Percentiles rank a stretch among this genome's conserved stretches.
These are phyloP conservation scores for Papilio machaon DNA, from an alignment of 1,140 invertebrate species.

Conservation along the genomic window DNA sequence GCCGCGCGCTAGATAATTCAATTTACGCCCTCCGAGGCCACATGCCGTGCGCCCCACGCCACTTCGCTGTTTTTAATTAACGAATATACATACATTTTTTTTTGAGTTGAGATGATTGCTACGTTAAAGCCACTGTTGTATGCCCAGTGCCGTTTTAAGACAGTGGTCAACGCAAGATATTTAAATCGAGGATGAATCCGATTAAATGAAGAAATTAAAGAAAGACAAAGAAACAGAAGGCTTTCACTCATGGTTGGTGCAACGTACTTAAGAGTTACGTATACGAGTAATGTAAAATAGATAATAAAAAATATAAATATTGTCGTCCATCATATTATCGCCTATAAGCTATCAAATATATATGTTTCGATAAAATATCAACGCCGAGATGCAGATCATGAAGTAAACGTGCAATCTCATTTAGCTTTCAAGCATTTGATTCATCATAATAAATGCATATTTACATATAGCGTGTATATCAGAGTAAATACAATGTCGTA, in stretches of 20 bases:
- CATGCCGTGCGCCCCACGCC: conserved; percentile 65
- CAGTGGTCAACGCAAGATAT: no score
- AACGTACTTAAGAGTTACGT: neutral
- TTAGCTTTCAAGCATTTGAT: neutral
- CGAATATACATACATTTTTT: conserved; percentile 40
- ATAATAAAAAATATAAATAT: neutral
- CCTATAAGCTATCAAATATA: no score
- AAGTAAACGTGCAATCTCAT: neutral
- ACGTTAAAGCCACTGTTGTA: neutral
- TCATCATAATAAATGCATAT: neutral
- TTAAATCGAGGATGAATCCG: no score
- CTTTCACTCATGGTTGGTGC: no score
- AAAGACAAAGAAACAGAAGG: no score
- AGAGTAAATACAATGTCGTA: neutral
- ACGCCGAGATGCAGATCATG: no score
- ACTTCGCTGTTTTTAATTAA: conserved; percentile 73
- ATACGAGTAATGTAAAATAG: neutral
- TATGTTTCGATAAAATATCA: no score
- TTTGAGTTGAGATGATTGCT: conserved; percentile 31
- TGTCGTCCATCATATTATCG: no score
- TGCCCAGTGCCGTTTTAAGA: no score
- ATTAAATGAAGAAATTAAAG: neutral
- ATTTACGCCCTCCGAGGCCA: conserved; percentile 69
- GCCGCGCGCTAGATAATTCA: conserved; percentile 61
- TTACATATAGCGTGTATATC: neutral